Percentiles rank a stretch among this genome's conserved stretches.
Conservation (phyloP, 2,797 vertebrate genomes). For the Tauraco hartlaubi region DNA sequence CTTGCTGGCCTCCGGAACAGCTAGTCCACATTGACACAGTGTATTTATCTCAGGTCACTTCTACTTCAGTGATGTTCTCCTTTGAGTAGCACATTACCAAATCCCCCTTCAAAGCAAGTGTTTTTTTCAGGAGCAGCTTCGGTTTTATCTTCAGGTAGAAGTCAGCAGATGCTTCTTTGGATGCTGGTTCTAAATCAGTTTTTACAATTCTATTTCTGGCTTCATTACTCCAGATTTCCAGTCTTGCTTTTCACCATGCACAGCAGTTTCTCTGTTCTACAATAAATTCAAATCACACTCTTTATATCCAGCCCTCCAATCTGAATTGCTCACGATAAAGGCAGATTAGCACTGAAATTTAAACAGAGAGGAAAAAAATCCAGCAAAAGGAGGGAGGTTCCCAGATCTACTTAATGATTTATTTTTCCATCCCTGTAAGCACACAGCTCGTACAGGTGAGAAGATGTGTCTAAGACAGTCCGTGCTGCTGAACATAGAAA, state of each 20-base stretch:
- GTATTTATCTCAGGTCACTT: neutral
- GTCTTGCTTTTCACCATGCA: constrained; percentile 44
- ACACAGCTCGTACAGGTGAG: too few species aligned
- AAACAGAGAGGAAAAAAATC: neutral
- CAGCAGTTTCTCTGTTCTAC: constrained; percentile 27
- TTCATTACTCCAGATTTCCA: constrained; percentile 22
- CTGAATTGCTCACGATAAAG: constrained; percentile 33
- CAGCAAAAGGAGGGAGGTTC: neutral
- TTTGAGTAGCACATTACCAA: neutral
- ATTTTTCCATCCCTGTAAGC: neutral
- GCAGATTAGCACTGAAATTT: constrained; percentile 20
- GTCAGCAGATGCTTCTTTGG: constrained; percentile 43
- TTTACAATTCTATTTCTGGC: constrained; percentile 52
- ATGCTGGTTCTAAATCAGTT: constrained; percentile 36
- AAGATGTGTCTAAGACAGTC: neutral
- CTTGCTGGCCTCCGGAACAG: neutral
- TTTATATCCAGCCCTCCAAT: constrained; percentile 23
- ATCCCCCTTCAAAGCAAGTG: neutral
- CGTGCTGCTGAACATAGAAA: neutral
- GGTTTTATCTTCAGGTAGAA: constrained; percentile 13
- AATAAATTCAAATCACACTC: constrained; percentile 31
- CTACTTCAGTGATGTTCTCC: neutral
- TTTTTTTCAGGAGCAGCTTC: neutral
- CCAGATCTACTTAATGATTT: neutral
- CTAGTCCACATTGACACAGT: neutral